Evolutionary conservation across 2,113 vertebrate species (phyloP).

Genomic region (Actenoides lindsayi): DNA sequence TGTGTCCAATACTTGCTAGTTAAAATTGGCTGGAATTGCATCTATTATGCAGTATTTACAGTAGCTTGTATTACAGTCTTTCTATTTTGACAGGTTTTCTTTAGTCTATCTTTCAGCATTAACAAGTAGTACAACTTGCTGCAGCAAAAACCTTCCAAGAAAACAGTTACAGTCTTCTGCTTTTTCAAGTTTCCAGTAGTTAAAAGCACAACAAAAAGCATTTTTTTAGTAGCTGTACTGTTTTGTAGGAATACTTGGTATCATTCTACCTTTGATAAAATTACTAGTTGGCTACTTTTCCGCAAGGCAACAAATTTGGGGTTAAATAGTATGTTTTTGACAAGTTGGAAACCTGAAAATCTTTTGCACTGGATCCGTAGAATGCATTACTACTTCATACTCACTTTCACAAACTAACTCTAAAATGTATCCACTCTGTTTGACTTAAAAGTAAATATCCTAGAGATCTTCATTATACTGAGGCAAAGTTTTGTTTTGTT

Average conservation of each 20-base stretch:
- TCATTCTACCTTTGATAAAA: not conserved
- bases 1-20: not conserved
- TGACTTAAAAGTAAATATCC: not conserved
- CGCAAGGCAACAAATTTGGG: not conserved
- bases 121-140: not conserved
- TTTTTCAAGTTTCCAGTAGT: not conserved
- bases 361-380: not conserved
- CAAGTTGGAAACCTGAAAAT: not conserved
- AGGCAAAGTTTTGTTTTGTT: not conserved
- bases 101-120: not conserved
- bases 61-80: not conserved
- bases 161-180: not conserved
- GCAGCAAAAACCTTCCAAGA: not conserved
- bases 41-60: not conserved
- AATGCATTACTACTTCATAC: not conserved
- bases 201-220: not conserved
- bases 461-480: not conserved
- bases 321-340: not conserved
- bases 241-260: not conserved
- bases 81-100: constrained; percentile 21
- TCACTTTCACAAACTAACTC: not conserved
- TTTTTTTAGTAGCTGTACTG: not conserved
- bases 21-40: not conserved
- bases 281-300: not conserved
- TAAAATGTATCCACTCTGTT: not conserved